Conservation (phyloP, 2,797 vertebrate species). For the Manis pentadactyla region DNA sequence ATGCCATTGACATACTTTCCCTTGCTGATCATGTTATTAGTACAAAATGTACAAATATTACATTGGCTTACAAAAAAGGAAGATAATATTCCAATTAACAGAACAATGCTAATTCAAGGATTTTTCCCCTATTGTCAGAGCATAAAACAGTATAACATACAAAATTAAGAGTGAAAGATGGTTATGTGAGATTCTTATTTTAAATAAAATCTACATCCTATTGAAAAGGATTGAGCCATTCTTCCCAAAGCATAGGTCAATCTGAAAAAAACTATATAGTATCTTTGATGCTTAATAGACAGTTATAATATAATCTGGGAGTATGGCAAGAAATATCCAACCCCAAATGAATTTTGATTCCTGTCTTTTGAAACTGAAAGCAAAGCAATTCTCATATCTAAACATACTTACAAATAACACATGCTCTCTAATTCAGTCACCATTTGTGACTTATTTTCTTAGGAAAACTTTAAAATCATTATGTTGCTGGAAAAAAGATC, state of each 20-base stretch:
- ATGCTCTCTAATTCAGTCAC: not conserved
- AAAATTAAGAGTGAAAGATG: not conserved
- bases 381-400: not conserved
- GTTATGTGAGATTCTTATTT: not conserved
- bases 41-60: not conserved
- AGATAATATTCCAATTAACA: not conserved
- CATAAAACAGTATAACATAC: not conserved
- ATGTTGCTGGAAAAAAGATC: not conserved
- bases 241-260: not conserved
- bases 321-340: not conserved
- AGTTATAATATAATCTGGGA: not conserved
- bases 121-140: not conserved
- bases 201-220: not conserved
- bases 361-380: not conserved
- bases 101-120: not conserved
- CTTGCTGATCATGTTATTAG: not conserved
- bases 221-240: not conserved
- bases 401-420: not conserved
- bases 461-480: not conserved
- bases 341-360: not conserved
- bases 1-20: not conserved
- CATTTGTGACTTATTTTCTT: not conserved
- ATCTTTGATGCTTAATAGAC: not conserved
- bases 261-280: not conserved
- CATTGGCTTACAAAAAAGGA: not conserved